Evolutionary conservation across 1,140 invertebrate species (phyloP).

Genomic region (Asobara japonica): DNA sequence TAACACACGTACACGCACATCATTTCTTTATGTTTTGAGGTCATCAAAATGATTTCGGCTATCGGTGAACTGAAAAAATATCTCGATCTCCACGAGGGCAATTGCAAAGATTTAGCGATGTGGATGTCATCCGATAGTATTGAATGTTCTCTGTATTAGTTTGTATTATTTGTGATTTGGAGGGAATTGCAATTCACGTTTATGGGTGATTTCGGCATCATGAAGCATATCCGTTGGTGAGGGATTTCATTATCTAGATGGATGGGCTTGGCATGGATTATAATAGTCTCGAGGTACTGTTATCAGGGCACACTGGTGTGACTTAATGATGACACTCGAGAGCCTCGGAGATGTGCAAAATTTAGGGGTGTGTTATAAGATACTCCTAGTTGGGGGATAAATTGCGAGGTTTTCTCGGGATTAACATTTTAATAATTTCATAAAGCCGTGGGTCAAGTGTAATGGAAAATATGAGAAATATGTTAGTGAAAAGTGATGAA

Average conservation of each 20-base stretch:
- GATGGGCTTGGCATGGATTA: neutral
- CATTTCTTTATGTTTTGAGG: too few species aligned
- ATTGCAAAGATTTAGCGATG: too few species aligned
- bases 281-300: neutral
- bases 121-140: too few species aligned
- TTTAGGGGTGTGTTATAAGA: neutral
- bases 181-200: neutral
- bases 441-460: too few species aligned
- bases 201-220: neutral
- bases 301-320: neutral
- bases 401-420: neutral
- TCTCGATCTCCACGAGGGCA: too few species aligned
- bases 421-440: neutral
- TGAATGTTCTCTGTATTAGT: neutral
- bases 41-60: too few species aligned
- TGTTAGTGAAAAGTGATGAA: too few species aligned
- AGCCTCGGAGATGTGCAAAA: neutral
- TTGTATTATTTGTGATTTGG: neutral
- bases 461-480: too few species aligned
- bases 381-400: neutral
- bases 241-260: constrained; percentile 6
- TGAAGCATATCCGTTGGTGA: neutral
- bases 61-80: too few species aligned
- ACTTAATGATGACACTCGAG: neutral
- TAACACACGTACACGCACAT: too few species aligned